Percentiles rank a stretch among this genome's conserved stretches.
Conservation (phyloP, 1,140 invertebrate species). For the Penaeus vannamei region DNA sequence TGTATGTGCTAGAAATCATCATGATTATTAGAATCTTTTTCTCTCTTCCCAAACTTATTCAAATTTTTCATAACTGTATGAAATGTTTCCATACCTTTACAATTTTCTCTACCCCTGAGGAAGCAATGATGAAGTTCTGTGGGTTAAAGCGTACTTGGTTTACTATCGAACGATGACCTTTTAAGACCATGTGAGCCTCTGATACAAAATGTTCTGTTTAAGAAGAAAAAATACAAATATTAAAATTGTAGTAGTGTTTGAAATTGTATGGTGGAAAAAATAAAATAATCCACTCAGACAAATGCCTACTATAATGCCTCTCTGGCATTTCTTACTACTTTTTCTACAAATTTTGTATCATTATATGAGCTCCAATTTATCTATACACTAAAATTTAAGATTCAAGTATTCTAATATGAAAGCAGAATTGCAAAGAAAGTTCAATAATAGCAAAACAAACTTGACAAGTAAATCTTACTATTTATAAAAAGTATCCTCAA, state of each 20-base stretch:
- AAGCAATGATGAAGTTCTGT: conserved; percentile 87
- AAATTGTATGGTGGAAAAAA: background rate
- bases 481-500: no score
- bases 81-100: conserved; percentile 81
- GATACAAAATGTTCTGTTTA: conserved; percentile 72
- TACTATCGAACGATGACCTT: conserved; percentile 94
- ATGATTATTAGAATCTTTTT: background rate
- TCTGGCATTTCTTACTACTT: background rate
- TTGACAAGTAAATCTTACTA: no score
- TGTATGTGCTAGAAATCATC: background rate
- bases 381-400: no score
- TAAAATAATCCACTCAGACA: background rate
- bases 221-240: conserved; percentile 51
- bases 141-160: conserved; percentile 95
- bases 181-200: conserved; percentile 85
- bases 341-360: background rate
- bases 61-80: background rate
- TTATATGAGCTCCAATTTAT: no score
- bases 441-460: no score
- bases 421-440: no score
- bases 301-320: background rate
- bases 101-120: conserved; percentile 96
- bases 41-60: background rate
- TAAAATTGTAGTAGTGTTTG: conserved; percentile 7
- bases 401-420: no score